Conservation (phyloP, 1,140 invertebrate species). For the Monochamus saltuarius region DNA sequence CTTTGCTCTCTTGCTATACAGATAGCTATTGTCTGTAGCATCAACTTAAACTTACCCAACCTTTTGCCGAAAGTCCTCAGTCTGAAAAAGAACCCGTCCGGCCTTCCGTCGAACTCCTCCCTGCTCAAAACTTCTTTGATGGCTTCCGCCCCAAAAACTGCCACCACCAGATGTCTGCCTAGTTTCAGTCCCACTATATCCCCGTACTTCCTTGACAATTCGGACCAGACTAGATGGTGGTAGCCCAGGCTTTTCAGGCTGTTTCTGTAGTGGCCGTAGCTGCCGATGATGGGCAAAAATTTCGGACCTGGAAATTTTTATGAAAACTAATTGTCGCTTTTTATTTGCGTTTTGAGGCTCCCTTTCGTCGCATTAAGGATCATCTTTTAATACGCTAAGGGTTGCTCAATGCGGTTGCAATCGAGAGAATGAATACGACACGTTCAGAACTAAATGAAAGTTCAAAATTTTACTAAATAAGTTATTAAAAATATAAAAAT, state of each 20-base stretch:
- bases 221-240: slow-evolving; percentile 62
- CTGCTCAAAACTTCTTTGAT: slow-evolving; percentile 62
- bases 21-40: no score
- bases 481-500: no score
- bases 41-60: slow-evolving; percentile 54
- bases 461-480: no score
- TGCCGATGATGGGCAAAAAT: slow-evolving; percentile 69
- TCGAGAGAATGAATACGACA: no score
- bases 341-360: no score
- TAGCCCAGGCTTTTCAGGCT: slow-evolving; percentile 58
- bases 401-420: no score
- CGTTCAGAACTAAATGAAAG: no score
- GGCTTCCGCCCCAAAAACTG: slow-evolving; percentile 61
- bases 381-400: no score
- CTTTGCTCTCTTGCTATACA: no score
- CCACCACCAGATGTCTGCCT: slow-evolving; percentile 61
- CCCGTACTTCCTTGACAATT: slow-evolving; percentile 61
- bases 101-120: slow-evolving; percentile 71
- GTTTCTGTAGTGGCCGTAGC: slow-evolving; percentile 58
- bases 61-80: slow-evolving; percentile 68
- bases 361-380: no score
- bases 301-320: slow-evolving; percentile 62
- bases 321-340: no score
- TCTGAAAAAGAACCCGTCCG: slow-evolving; percentile 70
- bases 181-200: slow-evolving; percentile 67